phyloP scores from a whole-genome alignment of 2,113 vertebrate genomes.

The Menura novaehollandiae region DNA sequence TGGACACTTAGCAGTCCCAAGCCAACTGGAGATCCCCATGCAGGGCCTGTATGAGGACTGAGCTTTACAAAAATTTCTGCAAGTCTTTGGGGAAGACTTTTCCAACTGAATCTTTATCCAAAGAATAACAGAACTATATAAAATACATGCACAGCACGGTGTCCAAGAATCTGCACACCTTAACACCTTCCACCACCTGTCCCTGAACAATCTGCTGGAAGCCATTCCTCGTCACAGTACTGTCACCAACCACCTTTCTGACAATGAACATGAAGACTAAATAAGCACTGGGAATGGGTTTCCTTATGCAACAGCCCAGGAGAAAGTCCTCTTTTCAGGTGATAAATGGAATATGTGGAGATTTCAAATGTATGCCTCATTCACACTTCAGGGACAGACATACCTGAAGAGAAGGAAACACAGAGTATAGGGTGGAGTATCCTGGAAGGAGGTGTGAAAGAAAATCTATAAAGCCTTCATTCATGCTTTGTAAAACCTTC shows the following conservation, averaged over 20 bases:
- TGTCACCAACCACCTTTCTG: not conserved
- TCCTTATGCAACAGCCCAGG: not conserved
- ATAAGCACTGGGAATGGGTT: not conserved
- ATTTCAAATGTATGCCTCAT: not conserved
- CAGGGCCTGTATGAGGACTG: not conserved
- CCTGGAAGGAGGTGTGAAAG: not conserved
- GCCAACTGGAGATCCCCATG: not conserved
- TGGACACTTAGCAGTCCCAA: not conserved
- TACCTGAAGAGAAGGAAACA: not conserved
- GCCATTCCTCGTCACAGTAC: not conserved
- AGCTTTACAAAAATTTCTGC: not conserved
- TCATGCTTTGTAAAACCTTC: not conserved
- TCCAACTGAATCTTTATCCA: not conserved
- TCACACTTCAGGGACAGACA: not conserved
- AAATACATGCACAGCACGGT: not conserved
- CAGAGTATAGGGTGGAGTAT: not conserved
- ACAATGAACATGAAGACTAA: not conserved
- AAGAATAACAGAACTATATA: not conserved
- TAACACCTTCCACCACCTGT: not conserved
- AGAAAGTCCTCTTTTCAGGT: not conserved
- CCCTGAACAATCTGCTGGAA: not conserved
- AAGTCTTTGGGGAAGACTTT: not conserved
- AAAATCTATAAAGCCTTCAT: conserved; percentile 3
- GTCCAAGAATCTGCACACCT: not conserved
- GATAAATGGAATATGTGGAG: not conserved